Evolutionary conservation across 2,797 vertebrate genomes (phyloP).

Genomic region (Acanthiza pusilla): DNA sequence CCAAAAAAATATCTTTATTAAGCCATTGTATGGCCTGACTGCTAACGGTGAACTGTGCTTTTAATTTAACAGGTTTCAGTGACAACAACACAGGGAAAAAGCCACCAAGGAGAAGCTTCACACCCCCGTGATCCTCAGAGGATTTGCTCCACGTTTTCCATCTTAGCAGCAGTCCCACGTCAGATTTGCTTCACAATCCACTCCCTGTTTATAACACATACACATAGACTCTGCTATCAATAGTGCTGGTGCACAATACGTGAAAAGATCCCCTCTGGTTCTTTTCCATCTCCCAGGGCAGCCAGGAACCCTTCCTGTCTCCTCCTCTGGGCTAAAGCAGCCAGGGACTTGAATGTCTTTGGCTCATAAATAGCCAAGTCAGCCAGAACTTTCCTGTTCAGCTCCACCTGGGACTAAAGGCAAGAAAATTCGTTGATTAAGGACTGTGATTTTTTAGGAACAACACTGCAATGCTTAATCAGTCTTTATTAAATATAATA

Average conservation of each 20-base stretch:
- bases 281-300: constrained; percentile 85
- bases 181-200: accelerated
- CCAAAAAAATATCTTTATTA: background rate
- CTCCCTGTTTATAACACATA: accelerated
- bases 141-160: background rate
- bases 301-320: constrained; percentile 86
- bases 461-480: background rate
- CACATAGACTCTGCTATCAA: background rate
- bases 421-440: background rate
- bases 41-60: background rate
- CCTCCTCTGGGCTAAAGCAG: constrained; percentile 83
- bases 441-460: background rate
- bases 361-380: constrained; percentile 92
- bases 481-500: background rate
- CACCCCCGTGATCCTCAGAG: accelerated
- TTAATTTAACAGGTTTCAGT: background rate
- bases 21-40: background rate
- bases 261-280: constrained; percentile 88
- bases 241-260: constrained; percentile 74
- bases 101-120: accelerated
- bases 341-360: constrained; percentile 86
- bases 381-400: constrained; percentile 81
- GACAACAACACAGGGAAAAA: background rate
- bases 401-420: constrained; percentile 83
- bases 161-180: accelerated